Evolutionary conservation across 2,113 vertebrate species (phyloP).

Genomic region (Erinaceus europaeus): DNA sequence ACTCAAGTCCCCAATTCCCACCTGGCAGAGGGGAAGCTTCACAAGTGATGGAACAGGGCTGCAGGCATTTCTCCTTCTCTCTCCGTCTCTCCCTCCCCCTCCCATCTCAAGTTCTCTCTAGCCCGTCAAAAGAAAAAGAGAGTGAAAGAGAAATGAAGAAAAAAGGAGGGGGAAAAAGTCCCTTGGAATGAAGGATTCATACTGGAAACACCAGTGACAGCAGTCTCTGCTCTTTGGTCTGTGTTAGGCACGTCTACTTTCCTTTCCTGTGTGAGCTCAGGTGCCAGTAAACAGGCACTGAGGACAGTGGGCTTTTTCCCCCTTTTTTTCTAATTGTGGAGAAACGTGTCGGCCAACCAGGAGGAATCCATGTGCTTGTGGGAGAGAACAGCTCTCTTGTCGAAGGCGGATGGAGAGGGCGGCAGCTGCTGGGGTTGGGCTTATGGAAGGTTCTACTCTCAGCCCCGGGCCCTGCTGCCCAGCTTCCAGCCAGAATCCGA

Average conservation of each 20-base stretch:
- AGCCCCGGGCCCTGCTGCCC: slow-evolving; percentile 55
- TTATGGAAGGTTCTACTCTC: slow-evolving; percentile 64
- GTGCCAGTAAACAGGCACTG: neutral
- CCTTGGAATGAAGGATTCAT: no score
- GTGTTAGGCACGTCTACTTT: neutral
- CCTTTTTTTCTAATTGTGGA: slow-evolving; percentile 5
- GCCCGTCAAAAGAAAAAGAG: no score
- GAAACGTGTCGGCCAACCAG: slow-evolving; percentile 24
- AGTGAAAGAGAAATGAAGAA: no score
- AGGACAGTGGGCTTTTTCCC: neutral
- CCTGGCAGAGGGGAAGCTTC: no score
- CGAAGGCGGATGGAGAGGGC: neutral
- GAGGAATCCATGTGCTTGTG: neutral
- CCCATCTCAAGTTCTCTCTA: no score
- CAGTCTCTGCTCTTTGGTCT: no score
- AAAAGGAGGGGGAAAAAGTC: no score
- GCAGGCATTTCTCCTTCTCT: no score
- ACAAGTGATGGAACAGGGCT: no score
- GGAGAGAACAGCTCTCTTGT: slow-evolving; percentile 49
- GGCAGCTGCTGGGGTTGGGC: slow-evolving; percentile 30
- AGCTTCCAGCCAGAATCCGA: slow-evolving; percentile 57
- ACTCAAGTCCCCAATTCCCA: no score
- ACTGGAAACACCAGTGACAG: no score
- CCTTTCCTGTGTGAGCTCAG: slow-evolving; percentile 21
- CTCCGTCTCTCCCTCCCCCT: no score